Evolutionary conservation across 1,140 invertebrate species (phyloP), one percentile per base, ranked within the genome.

Genomic region (Gonatopus flavifemur): DNA sequence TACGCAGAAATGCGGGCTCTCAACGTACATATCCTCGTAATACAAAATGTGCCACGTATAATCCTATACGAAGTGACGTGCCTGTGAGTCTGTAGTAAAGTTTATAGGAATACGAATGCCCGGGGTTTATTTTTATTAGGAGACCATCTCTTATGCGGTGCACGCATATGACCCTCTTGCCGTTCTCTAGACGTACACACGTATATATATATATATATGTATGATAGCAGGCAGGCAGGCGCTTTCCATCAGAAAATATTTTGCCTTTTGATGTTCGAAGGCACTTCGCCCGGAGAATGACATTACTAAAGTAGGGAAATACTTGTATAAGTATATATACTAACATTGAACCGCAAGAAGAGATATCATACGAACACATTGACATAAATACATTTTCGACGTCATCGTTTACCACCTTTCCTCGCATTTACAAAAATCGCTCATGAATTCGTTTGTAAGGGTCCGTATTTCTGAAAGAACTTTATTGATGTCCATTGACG

Each of bases 101-200:
- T 64, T 67, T 64, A 55, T 66, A 56, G 49, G 64, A 67, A 67
- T 66, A 62, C 56, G 65, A 67, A 66, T 61, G 55, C 47, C 43
- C 55, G n/a, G 30, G 31, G 63, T 67, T 66, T 62, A 66, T 66
- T 59, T 67, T 61, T 66, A 66, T 63, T 63, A 66, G 52, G 28
- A 51, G 39, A 37, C 48, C 36, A 49, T 42, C 50, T 66, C 54
- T 56, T 41, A 52, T 56, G 54, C 43, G 46, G n/a, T 31, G 31
- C 38, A 52, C 50, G 32, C 45, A 30, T 36, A n/a, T n/a, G 38
- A 32, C 49, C 44, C 57, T 38, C 55, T 47, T 43, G 37, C 49
- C 43, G 15, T 10, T 19, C 15, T 10, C 19, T 37, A 16, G 35
- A n/a, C 9, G 15, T 20, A 20, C 15, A 7, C 18, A 37, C 36